Evolutionary conservation across 1,140 invertebrate genomes (phyloP).

Genomic region (Pentalonia nigronervosa): DNA sequence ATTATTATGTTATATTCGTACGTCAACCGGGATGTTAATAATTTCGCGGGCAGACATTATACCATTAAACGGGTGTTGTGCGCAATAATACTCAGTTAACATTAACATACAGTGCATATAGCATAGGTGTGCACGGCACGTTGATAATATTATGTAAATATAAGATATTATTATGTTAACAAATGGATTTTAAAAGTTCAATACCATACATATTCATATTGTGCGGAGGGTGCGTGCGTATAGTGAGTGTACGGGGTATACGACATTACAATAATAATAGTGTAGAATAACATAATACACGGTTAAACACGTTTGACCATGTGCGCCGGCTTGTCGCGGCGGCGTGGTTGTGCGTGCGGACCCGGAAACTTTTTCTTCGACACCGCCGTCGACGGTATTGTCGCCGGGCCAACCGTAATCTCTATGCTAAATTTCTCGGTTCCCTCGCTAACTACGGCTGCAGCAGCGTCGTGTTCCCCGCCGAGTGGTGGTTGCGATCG

Average conservation of each 20-base stretch:
- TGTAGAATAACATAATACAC: not conserved
- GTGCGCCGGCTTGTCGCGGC: not conserved
- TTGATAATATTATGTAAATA: conserved; percentile 15
- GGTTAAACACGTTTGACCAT: conserved; percentile 20
- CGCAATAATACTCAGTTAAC: not conserved
- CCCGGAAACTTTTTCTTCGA: not conserved
- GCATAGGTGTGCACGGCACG: not conserved
- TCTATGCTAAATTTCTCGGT: not conserved
- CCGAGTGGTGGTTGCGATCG: not conserved
- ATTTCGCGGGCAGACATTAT: not conserved
- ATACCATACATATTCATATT: not conserved
- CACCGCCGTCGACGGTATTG: too few relatives aligned
- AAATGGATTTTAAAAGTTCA: conserved; percentile 33
- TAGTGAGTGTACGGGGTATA: not conserved
- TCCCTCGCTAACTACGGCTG: not conserved
- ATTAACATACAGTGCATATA: conserved; percentile 5
- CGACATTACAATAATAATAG: not conserved
- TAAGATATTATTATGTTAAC: conserved; percentile 19
- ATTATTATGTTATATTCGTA: not conserved
- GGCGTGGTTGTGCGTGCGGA: not conserved
- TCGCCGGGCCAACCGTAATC: not conserved
- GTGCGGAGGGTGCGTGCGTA: too few relatives aligned
- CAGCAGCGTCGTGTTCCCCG: not conserved
- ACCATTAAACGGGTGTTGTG: conserved; percentile 1
- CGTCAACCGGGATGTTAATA: not conserved